Evolutionary conservation across 2,113 vertebrate genomes (phyloP).

Genomic region (Nibea albiflora): DNA sequence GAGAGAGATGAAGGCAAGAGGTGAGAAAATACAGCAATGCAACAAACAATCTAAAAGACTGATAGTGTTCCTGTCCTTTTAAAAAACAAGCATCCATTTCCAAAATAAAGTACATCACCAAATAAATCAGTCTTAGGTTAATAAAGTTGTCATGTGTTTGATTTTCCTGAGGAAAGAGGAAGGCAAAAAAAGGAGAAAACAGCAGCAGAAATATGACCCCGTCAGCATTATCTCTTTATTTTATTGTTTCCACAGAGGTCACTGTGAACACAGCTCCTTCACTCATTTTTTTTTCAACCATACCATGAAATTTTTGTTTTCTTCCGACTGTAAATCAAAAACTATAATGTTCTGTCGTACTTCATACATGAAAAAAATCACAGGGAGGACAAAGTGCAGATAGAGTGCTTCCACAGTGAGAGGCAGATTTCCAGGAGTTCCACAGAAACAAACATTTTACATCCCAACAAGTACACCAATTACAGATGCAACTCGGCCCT

Average conservation of each 20-base stretch:
- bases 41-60: conserved; percentile 65
- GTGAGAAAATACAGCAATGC: conserved; percentile 34
- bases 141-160: conserved; percentile 77
- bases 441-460: conserved; percentile 17
- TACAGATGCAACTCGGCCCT: conserved; percentile 19
- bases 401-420: neutral
- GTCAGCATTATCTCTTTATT: conserved; percentile 73
- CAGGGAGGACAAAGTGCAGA: too few species aligned
- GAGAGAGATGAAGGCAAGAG: conserved; percentile 16
- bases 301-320: conserved; percentile 3
- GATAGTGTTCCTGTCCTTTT: conserved; percentile 70
- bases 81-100: conserved; percentile 69
- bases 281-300: conserved; percentile 23
- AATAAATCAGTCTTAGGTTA: conserved; percentile 76
- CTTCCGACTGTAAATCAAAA: conserved; percentile 43
- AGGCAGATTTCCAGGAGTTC: neutral
- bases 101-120: conserved; percentile 67
- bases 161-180: conserved; percentile 57
- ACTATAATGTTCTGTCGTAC: neutral
- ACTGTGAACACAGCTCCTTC: conserved; percentile 31
- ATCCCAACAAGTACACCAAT: neutral
- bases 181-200: conserved; percentile 53
- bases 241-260: conserved; percentile 67
- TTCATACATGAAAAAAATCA: neutral
- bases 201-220: conserved; percentile 64